Evolutionary conservation across 2,797 vertebrate species (phyloP), one percentile per base, ranked within the genome.

Genomic region (Pagetopsis macropterus): DNA sequence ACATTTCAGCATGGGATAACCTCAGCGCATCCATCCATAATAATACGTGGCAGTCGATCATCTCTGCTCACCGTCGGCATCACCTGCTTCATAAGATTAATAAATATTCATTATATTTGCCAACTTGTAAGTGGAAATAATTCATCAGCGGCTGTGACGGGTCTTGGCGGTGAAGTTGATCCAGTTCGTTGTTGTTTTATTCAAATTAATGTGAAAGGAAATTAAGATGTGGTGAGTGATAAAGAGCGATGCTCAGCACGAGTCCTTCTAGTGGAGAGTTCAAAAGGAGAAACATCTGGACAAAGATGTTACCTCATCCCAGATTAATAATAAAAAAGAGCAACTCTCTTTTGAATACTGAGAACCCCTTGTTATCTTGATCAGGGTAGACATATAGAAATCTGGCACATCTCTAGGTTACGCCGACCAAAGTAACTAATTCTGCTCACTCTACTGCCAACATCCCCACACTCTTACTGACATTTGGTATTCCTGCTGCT

Each of bases 241-340:
- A n/a, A 40, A 16, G 31, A 62, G 55, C 75, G 44, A 71, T 12
- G 27, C 33, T 73, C 49, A 43, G 43, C 56, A 44, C 27, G 49
- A 55, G 40, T 78, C 64, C 40, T 50, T n/a, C 17, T 55, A 57
- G 31, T 58, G 12, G 43, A 66, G 44, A 44, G 33, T 63, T 66
- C 16, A n/a, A 31, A 74, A 68, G 55, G 13, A 54, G 56, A 67
- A 64, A 88, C 88, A 89, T 89, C 81, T 91, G 90, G 79, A 81
- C 13, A n/a, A 57, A 62, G 37, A 76, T 16, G 37, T 88, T 65
- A 85, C 73, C 37, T 79, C 71, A 79, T 79, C 74, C 43, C 27
- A 50, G 37, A 1, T 16, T 46, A 65, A 45, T 41, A 61, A 58
- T 58, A 54, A 50, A 11, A 61, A 1, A 50, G 19, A 52, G 57